phyloP scores from a whole-genome alignment of 1,140 invertebrate species.

The Wasmannia auropunctata region DNA sequence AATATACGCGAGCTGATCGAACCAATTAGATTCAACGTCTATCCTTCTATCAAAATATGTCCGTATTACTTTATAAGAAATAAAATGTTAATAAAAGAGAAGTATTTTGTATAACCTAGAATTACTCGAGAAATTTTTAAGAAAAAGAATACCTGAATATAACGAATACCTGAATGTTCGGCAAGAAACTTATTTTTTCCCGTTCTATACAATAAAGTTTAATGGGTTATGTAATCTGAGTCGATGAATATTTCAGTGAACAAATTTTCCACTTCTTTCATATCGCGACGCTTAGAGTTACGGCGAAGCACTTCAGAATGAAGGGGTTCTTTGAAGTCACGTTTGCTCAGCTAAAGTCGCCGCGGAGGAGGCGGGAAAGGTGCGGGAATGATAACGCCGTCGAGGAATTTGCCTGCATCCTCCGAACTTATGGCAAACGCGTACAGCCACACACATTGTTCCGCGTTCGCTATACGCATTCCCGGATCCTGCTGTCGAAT shows the following conservation, averaged over 20 bases:
- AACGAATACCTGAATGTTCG: background rate
- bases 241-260: background rate
- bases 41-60: background rate
- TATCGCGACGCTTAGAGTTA: conserved; percentile 15
- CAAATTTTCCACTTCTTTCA: conserved; percentile 31
- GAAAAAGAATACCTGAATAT: background rate
- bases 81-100: background rate
- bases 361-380: background rate
- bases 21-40: background rate
- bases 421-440: conserved; percentile 38
- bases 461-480: background rate
- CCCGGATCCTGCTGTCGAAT: conserved; percentile 34
- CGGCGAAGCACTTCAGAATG: background rate
- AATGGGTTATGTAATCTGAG: background rate
- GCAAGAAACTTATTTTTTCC: background rate
- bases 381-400: conserved; percentile 28
- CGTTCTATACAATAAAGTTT: background rate
- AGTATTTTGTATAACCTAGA: background rate
- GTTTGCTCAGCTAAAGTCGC: conserved; percentile 16
- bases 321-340: conserved; percentile 37
- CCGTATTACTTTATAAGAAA: background rate
- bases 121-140: background rate
- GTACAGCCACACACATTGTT: no score
- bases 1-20: background rate
- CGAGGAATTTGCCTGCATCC: conserved; percentile 47